These are phyloP conservation scores for Oscheius sp. DNA, from an alignment of 2,888 invertebrate genomes.

Conservation along the genomic window DNA sequence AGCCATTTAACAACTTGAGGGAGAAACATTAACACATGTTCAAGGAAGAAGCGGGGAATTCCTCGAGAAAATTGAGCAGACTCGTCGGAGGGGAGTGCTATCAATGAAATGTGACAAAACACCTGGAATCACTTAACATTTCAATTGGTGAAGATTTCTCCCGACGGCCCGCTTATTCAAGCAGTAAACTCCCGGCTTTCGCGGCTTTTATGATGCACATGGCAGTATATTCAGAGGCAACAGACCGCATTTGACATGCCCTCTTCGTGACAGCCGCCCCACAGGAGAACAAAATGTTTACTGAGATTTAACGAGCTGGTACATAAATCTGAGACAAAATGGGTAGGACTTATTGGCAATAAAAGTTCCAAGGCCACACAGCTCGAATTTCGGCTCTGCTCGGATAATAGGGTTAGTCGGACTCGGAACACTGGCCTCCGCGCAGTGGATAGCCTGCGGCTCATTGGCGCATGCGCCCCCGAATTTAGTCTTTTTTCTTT, in stretches of 20 bases:
- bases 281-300: background rate
- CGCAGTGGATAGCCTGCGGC: slow-evolving; percentile 4
- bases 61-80: too few species aligned
- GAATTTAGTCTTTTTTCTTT: background rate
- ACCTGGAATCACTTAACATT: background rate
- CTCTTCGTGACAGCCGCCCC: slow-evolving; percentile 7
- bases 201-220: slow-evolving; percentile 14
- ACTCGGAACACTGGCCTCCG: slow-evolving; percentile 21
- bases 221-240: slow-evolving; percentile 11
- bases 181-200: too few species aligned
- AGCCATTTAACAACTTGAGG: too few species aligned
- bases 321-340: background rate
- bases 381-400: slow-evolving; percentile 6
- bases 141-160: background rate
- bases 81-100: too few species aligned
- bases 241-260: slow-evolving; percentile 5
- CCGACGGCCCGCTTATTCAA: background rate
- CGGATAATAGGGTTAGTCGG: slow-evolving; percentile 22
- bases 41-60: background rate
- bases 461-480: slow-evolving; percentile 7
- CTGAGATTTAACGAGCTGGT: background rate
- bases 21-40: background rate
- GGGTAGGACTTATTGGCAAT: background rate
- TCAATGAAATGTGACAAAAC: background rate
- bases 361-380: slow-evolving; percentile 16